Percentiles rank a stretch among this genome's conserved stretches.
phyloP scores from a whole-genome alignment of 1,140 invertebrate species.

The Lepidurus packardi region DNA sequence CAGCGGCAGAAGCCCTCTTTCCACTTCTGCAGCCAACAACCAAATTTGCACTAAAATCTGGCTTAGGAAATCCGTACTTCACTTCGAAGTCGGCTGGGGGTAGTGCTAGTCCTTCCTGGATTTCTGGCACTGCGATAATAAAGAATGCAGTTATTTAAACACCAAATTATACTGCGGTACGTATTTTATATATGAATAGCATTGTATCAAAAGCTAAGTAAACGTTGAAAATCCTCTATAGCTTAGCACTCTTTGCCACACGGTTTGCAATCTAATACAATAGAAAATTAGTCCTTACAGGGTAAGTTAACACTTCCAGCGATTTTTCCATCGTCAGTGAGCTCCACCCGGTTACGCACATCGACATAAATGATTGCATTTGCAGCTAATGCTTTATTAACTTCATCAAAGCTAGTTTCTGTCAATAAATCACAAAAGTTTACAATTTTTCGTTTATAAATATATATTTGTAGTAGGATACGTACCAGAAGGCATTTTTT shows the following conservation, averaged over 20 bases:
- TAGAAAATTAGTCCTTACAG: conserved; percentile 22
- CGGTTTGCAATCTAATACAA: neutral
- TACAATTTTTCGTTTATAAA: neutral
- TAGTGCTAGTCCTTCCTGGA: conserved; percentile 25
- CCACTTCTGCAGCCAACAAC: conserved; percentile 26
- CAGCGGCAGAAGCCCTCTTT: conserved; percentile 28
- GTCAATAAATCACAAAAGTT: conserved; percentile 3
- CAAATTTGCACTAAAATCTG: conserved; percentile 8
- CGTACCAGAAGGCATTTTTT: no score
- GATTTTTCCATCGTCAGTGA: conserved; percentile 26
- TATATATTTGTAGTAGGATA: no score
- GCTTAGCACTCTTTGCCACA: neutral
- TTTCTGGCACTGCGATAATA: conserved; percentile 28
- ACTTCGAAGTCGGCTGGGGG: conserved; percentile 23
- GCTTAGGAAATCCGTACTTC: conserved; percentile 33
- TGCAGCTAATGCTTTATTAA: neutral
- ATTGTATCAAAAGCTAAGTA: no score
- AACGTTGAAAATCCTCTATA: no score
- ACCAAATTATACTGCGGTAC: no score
- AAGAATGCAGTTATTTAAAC: neutral
- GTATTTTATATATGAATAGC: no score
- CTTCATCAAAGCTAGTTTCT: conserved; percentile 23
- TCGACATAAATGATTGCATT: conserved; percentile 20
- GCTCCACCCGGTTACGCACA: conserved; percentile 26
- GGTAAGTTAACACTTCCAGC: conserved; percentile 28